phyloP scores from a whole-genome alignment of 2,797 vertebrate species.

The Philypnodon macrostomus region DNA sequence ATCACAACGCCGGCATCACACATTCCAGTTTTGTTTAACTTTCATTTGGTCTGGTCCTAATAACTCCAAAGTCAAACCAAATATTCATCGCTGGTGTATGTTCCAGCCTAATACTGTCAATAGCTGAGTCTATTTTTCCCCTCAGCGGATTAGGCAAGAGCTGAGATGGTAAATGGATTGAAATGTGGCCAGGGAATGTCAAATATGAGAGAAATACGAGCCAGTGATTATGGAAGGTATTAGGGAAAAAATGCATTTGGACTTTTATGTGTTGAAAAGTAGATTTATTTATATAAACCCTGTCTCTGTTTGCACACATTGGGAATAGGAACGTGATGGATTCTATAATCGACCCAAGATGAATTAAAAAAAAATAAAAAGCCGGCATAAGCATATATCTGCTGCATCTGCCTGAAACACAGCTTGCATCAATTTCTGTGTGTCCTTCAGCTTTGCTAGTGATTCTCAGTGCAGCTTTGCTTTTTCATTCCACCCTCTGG shows the following conservation, averaged over 20 bases:
- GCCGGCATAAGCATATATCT: constrained; percentile 22
- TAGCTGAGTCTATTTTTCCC: background rate
- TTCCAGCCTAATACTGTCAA: background rate
- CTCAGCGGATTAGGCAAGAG: constrained; percentile 6
- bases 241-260: constrained; percentile 20
- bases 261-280: constrained; percentile 28
- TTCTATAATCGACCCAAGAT: constrained; percentile 28
- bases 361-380: constrained; percentile 38
- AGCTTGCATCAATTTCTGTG: constrained; percentile 28
- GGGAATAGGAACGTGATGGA: constrained; percentile 35
- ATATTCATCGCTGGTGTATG: background rate
- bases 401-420: constrained; percentile 29
- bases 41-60: background rate
- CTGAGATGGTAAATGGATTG: background rate
- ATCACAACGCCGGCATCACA: background rate
- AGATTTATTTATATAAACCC: constrained; percentile 38
- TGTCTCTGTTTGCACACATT: constrained; percentile 16
- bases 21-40: background rate
- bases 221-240: constrained; percentile 16
- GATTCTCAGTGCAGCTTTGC: constrained; percentile 23
- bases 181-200: constrained; percentile 1
- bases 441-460: constrained; percentile 47
- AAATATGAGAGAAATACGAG: constrained; percentile 10
- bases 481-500: constrained; percentile 17
- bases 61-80: background rate